Base-by-base conservation (phyloP, 2,888 invertebrate species). In the Leucoma salicis region DNA sequence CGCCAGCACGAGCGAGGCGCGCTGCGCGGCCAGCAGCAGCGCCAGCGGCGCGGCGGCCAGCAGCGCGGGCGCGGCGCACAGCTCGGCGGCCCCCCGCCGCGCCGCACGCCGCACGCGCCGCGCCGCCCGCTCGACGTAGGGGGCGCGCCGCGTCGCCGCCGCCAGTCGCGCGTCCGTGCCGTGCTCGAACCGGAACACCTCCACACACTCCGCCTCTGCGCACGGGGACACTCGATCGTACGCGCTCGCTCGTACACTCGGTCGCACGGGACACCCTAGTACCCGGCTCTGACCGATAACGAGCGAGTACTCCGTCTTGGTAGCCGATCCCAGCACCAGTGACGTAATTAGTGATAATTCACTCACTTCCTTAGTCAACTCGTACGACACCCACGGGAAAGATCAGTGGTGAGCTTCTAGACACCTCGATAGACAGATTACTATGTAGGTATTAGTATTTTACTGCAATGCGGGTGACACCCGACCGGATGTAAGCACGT, bases 21-120 rank as follows among this genome's bases (percentile, higher is more conserved):
- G 45, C 43, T 25, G 49, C 35, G 35, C 24, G 16, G 36, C 50
- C 63, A 94, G 94, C 37, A 94, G 74, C 12, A 93, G 62, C 0
- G 92, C 92, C 67, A 93, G 93, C 57, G 94, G 93, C 15, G 91
- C 38, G 28, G 92, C 91, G 4, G 93, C 91, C 42, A 94, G 66
- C 34, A 92, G 70, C 7, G 93, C 94, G 46, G 93, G 73, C 56
- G 92, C 89, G 61, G 74, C 71, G 11, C 92, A 70, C 1, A 91
- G 91, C 74, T 93, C 93, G 63, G 92, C 94, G 6, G 91, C 35
- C 13, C 92, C 91, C 1, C 92, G 53, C 21, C 36, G 49, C 54
- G 46, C 53, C 54, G 42, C 67, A 40, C 62, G 38, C 57, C 32
- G 51, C 31, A 44, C 60, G 40, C 48, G 42, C 35, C 58, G 52